Evolutionary conservation across 2,888 invertebrate genomes (phyloP).

Genomic region (Sinentomon sp.): DNA sequence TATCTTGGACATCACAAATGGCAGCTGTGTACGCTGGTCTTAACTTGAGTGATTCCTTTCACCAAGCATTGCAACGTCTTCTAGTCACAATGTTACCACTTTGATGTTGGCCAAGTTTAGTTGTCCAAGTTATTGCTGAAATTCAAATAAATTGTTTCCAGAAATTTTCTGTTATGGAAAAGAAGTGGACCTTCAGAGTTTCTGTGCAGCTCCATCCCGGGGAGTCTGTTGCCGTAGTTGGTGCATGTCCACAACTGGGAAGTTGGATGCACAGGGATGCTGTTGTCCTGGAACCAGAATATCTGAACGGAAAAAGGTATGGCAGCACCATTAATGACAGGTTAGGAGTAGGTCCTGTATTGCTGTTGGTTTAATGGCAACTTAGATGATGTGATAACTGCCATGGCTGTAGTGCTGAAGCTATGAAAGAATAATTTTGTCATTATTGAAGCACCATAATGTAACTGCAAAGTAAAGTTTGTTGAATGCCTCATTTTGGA

Average conservation of each 20-base stretch:
- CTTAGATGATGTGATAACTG: constrained; percentile 4
- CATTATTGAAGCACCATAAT: not conserved
- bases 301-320: constrained; percentile 9
- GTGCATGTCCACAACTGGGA: constrained; percentile 36
- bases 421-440: not conserved
- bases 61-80: no score
- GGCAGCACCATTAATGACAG: not conserved
- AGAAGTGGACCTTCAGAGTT: constrained; percentile 27
- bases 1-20: no score
- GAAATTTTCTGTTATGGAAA: constrained; percentile 9
- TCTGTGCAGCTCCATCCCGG: constrained; percentile 26
- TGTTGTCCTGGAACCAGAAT: constrained; percentile 24
- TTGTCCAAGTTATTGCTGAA: no score
- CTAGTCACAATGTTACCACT: no score
- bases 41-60: no score
- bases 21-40: no score
- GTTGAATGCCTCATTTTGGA: no score
- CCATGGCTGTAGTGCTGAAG: no score
- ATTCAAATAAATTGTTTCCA: no score
- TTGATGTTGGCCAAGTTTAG: no score
- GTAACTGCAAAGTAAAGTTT: not conserved
- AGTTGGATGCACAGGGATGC: constrained; percentile 36
- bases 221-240: constrained; percentile 40
- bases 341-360: constrained; percentile 1
- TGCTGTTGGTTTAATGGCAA: not conserved